A percentile compares a stretch with the other conserved stretches of the same genome.
Conservation (phyloP, 1,140 invertebrate species). For the Phortica variegata region DNA sequence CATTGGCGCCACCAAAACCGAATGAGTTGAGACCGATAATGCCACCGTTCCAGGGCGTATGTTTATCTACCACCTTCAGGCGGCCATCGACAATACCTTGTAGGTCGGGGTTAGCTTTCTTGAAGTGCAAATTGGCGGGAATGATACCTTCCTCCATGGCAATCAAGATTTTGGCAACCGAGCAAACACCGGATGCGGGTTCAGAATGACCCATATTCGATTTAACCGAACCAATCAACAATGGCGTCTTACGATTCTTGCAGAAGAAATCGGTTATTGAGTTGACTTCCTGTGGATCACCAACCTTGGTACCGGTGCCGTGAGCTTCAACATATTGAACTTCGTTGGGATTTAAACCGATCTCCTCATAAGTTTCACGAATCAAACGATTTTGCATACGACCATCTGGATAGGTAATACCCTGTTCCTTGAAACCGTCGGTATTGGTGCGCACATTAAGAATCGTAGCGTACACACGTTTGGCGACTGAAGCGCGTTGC, state of each 20-base stretch:
- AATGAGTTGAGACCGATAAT: conserved; percentile 91
- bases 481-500: conserved; percentile 74
- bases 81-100: conserved; percentile 82
- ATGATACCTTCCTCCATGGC: conserved; percentile 87
- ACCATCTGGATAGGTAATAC: conserved; percentile 90
- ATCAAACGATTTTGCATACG: conserved; percentile 85
- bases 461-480: conserved; percentile 82
- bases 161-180: conserved; percentile 86
- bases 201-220: conserved; percentile 98
- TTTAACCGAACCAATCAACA: conserved; percentile 93
- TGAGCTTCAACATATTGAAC: conserved; percentile 93
- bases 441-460: conserved; percentile 85
- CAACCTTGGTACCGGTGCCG: conserved; percentile 92
- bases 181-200: conserved; percentile 87
- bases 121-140: conserved; percentile 88
- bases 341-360: conserved; percentile 75
- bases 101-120: conserved; percentile 84
- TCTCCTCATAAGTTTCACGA: conserved; percentile 80
- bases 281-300: conserved; percentile 95
- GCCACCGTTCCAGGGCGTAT: conserved; percentile 80
- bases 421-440: conserved; percentile 85
- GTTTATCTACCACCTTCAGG: conserved; percentile 81
- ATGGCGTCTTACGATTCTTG: conserved; percentile 73
- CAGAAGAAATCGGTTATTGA: conserved; percentile 92
- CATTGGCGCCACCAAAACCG: conserved; percentile 97